Percentiles rank a stretch among this genome's conserved stretches.
Conservation (phyloP, 1,140 invertebrate species). For the Lucilia cuprina region DNA sequence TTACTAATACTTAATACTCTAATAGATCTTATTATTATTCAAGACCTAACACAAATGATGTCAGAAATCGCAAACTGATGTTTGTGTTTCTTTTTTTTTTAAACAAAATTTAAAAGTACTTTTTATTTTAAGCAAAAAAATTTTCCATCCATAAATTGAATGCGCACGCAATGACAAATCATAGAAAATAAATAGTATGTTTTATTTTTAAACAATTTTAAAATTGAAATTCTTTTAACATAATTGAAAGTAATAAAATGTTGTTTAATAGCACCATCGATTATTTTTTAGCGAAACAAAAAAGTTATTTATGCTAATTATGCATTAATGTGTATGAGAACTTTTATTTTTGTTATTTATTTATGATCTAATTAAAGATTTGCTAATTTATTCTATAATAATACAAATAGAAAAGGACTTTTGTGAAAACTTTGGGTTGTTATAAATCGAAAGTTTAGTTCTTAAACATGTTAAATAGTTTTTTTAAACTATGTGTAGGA, state of each 20-base stretch:
- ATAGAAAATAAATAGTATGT: background rate
- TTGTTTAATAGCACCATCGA: background rate
- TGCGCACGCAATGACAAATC: too few species aligned
- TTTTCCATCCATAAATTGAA: background rate
- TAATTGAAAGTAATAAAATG: background rate
- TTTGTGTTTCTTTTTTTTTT: background rate
- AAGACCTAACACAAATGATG: background rate
- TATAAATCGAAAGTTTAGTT: too few species aligned
- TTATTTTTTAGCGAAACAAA: background rate
- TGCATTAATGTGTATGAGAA: too few species aligned
- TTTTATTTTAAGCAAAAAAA: background rate
- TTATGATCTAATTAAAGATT: too few species aligned
- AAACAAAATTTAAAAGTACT: background rate
- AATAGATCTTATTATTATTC: background rate
- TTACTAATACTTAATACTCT: background rate
- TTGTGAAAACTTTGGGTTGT: too few species aligned
- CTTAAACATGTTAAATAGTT: too few species aligned
- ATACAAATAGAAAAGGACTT: too few species aligned
- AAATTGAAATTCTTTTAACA: background rate
- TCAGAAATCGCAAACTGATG: background rate
- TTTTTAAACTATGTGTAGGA: too few species aligned
- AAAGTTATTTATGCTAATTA: background rate
- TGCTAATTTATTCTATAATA: too few species aligned
- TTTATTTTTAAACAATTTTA: background rate
- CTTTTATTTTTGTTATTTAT: too few species aligned